Evolutionary conservation across 2,888 invertebrate genomes (phyloP).

Genomic region (Tipula unca): DNA sequence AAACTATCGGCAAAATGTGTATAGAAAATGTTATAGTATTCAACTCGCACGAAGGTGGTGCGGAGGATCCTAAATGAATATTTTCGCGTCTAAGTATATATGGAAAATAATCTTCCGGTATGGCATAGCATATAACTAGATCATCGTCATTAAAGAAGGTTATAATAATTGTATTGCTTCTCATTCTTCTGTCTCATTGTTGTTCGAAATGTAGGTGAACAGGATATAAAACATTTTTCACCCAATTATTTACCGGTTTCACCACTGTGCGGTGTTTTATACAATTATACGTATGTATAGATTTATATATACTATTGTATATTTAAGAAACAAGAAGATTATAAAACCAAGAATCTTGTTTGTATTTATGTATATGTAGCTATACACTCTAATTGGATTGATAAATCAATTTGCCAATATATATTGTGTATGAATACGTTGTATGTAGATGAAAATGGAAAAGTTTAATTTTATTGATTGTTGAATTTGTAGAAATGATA

Average conservation of each 20-base stretch:
- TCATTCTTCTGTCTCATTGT: background rate
- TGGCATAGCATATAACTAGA: background rate
- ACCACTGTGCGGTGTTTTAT: background rate
- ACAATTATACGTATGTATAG: background rate
- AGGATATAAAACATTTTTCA: background rate
- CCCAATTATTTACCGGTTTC: slow-evolving; percentile 8
- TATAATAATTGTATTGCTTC: background rate
- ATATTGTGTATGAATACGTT: background rate
- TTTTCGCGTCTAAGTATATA: background rate
- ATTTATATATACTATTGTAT: background rate
- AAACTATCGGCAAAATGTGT: background rate
- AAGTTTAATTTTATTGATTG: background rate
- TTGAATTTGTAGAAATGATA: background rate
- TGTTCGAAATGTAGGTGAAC: background rate
- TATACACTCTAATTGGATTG: background rate
- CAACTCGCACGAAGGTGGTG: too few species aligned
- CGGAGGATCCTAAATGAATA: background rate
- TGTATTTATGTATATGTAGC: background rate
- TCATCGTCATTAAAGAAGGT: background rate
- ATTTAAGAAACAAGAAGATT: background rate
- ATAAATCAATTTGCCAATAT: slow-evolving; percentile 8
- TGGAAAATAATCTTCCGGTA: background rate
- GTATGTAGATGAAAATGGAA: background rate
- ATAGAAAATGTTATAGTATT: too few species aligned
- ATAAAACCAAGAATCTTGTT: background rate